Evolutionary conservation across 1,140 invertebrate species (phyloP).

Genomic region (Melanaphis sacchari): DNA sequence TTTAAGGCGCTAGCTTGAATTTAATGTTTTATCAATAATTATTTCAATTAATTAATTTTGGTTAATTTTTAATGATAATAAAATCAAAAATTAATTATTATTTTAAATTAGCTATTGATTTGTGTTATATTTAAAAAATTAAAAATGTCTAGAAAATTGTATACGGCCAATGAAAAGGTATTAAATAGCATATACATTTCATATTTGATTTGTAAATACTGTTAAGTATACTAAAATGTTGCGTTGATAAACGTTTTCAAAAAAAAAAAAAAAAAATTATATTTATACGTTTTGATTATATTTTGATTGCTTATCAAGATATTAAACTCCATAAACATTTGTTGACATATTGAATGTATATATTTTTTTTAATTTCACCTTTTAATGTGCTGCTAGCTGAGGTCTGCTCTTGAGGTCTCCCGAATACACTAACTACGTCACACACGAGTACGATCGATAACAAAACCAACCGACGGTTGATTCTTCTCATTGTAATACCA

Average conservation of each 20-base stretch:
- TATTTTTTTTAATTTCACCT: slow-evolving; percentile 2
- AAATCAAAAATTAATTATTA: neutral
- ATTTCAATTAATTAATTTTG: neutral
- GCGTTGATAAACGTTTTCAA: neutral
- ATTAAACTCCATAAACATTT: neutral
- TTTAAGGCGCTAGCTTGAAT: neutral
- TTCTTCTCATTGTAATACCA: slow-evolving; percentile 57
- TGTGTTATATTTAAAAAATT: neutral
- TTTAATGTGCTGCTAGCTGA: slow-evolving; percentile 2
- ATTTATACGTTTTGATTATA: neutral
- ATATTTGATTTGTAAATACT: neutral
- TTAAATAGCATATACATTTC: neutral
- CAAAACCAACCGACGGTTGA: slow-evolving; percentile 57
- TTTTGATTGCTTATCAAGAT: too few species aligned
- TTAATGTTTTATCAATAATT: neutral
- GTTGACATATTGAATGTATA: neutral
- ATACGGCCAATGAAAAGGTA: neutral
- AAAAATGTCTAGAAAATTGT: neutral
- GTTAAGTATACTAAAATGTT: neutral
- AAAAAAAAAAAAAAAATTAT: neutral
- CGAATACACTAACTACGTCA: slow-evolving; percentile 48
- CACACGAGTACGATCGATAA: slow-evolving; percentile 49
- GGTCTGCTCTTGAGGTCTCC: neutral
- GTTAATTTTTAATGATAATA: neutral
- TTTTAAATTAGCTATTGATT: neutral